phyloP scores from a whole-genome alignment of 1,140 invertebrate species.

The Pararge aegeria region DNA sequence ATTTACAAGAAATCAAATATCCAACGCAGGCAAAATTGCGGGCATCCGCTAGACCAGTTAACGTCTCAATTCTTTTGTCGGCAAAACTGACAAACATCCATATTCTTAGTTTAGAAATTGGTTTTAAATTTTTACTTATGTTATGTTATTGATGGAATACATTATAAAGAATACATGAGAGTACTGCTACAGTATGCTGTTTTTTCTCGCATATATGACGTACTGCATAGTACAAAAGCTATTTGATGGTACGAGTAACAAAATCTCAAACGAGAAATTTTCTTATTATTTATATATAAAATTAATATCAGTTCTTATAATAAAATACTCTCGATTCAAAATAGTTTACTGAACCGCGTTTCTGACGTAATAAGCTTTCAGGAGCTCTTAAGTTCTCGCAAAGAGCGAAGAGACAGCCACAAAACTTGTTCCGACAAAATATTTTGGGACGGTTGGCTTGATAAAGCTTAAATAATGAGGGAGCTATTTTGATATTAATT shows the following conservation, averaged over 20 bases:
- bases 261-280: not conserved
- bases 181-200: too few relatives aligned
- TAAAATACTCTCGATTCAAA: constrained; percentile 11
- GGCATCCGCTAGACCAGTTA: too few relatives aligned
- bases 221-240: too few relatives aligned
- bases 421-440: constrained; percentile 30
- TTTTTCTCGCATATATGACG: too few relatives aligned
- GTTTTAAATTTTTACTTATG: too few relatives aligned
- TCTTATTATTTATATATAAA: not conserved
- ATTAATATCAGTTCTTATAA: not conserved
- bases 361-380: constrained; percentile 27
- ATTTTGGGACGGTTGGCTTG: constrained; percentile 17
- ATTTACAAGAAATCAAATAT: too few relatives aligned
- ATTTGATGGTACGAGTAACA: not conserved
- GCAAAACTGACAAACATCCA: too few relatives aligned
- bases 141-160: too few relatives aligned
- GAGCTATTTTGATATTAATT: constrained; percentile 9
- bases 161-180: too few relatives aligned
- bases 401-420: constrained; percentile 29
- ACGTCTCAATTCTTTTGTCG: too few relatives aligned
- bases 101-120: too few relatives aligned
- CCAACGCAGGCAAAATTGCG: too few relatives aligned
- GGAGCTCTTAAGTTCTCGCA: constrained; percentile 26
- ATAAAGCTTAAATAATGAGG: constrained; percentile 16
- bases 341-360: constrained; percentile 21